These are phyloP conservation scores for Forbesichthys agassizii DNA, from an alignment of 2,113 vertebrate species.

Conservation along the genomic window DNA sequence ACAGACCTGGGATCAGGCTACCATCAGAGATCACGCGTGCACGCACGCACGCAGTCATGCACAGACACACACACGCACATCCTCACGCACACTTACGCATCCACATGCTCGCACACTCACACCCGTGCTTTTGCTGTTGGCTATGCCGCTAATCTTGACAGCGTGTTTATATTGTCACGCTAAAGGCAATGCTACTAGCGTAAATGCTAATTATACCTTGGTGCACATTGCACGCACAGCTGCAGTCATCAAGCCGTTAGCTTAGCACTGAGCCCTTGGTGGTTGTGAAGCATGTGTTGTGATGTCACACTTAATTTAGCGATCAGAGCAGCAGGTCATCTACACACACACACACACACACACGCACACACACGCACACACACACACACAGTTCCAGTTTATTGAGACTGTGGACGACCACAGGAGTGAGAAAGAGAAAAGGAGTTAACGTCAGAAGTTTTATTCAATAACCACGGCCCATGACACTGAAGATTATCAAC, in stretches of 20 bases:
- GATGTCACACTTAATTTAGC: too few species aligned
- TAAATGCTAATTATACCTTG: too few species aligned
- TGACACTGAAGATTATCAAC: not conserved
- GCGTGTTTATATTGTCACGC: too few species aligned
- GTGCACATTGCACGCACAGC: too few species aligned
- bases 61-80: conserved; percentile 12
- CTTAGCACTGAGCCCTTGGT: too few species aligned
- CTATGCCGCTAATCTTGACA: not conserved
- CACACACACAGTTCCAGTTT: not conserved
- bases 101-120: not conserved
- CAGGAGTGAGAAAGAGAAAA: not conserved
- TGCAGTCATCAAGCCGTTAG: too few species aligned
- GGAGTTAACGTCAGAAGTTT: not conserved
- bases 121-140: not conserved
- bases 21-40: not conserved
- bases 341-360: too few species aligned
- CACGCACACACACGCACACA: not conserved
- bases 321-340: too few species aligned
- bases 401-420: not conserved
- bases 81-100: not conserved
- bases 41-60: conserved; percentile 33
- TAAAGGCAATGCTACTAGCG: too few species aligned
- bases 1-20: conserved; percentile 37
- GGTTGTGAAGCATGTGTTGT: too few species aligned
- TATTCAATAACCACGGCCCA: not conserved